Percentiles rank a stretch among this genome's conserved stretches.
Conservation (phyloP, 2,888 invertebrate species). For the Oligia strigilis region DNA sequence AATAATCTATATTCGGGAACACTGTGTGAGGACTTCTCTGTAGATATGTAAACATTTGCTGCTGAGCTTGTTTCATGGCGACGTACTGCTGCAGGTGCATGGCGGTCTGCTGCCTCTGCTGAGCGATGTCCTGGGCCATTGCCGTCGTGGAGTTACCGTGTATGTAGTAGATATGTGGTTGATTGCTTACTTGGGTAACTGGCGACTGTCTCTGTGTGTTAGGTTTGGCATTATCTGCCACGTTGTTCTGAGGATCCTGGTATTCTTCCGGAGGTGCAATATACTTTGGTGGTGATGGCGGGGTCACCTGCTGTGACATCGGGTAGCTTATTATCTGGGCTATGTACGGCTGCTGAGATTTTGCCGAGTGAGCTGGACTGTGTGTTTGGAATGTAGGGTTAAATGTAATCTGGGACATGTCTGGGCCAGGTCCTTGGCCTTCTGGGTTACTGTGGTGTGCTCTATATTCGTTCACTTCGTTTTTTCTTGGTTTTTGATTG, state of each 20-base stretch:
- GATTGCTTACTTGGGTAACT: slow-evolving; percentile 74
- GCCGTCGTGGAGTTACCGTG: slow-evolving; percentile 81
- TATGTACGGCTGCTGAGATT: slow-evolving; percentile 86
- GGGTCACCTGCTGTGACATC: slow-evolving; percentile 87
- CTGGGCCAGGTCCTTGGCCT: slow-evolving; percentile 76
- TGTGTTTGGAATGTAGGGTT: slow-evolving; percentile 90
- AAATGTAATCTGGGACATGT: slow-evolving; percentile 87
- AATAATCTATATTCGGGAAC: slow-evolving; percentile 84
- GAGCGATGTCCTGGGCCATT: slow-evolving; percentile 81
- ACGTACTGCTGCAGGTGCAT: slow-evolving; percentile 89
- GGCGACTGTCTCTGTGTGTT: slow-evolving; percentile 73
- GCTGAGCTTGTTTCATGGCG: slow-evolving; percentile 90
- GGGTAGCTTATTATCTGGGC: slow-evolving; percentile 88
- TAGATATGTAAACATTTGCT: slow-evolving; percentile 87
- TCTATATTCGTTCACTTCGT: slow-evolving; percentile 80
- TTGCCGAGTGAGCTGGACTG: slow-evolving; percentile 86
- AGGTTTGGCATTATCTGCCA: slow-evolving; percentile 77
- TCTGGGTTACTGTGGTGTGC: slow-evolving; percentile 77
- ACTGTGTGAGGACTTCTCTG: slow-evolving; percentile 86
- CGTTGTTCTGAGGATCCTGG: slow-evolving; percentile 85
- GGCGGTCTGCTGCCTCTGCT: slow-evolving; percentile 88
- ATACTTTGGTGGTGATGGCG: slow-evolving; percentile 86
- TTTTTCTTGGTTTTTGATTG: slow-evolving; percentile 84
- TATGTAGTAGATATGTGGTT: slow-evolving; percentile 87
- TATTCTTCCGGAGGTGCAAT: slow-evolving; percentile 88